A percentile compares a stretch with the other conserved stretches of the same genome.
phyloP scores from a whole-genome alignment of 2,888 invertebrate species.

The Netelia fuscicornis region DNA sequence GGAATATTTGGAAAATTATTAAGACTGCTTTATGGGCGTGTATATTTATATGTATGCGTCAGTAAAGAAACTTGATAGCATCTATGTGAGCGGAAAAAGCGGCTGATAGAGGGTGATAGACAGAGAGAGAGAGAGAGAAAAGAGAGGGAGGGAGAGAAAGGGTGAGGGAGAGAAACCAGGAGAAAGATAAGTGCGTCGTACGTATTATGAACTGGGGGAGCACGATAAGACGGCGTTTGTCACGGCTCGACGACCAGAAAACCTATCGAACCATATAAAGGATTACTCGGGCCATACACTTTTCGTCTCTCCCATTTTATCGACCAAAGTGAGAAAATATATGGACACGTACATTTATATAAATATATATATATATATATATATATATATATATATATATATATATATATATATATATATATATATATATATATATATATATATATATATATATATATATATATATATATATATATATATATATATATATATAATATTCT shows the following conservation, averaged over 20 bases:
- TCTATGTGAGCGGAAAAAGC: background rate
- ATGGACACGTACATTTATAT: background rate
- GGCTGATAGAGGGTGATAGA: background rate
- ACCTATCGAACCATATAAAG: constrained; percentile 54
- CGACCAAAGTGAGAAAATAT: constrained; percentile 23
- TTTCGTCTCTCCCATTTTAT: constrained; percentile 33
- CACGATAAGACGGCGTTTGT: constrained; percentile 70
- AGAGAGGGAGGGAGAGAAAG: background rate
- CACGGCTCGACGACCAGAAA: constrained; percentile 66
- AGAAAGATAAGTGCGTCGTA: constrained; percentile 44
- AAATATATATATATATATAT: background rate
- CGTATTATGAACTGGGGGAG: constrained; percentile 69
- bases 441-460: no score
- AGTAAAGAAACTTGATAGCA: background rate
- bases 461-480: no score
- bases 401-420: no score
- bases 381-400: background rate
- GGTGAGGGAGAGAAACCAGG: background rate
- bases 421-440: no score
- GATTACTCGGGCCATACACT: constrained; percentile 19
- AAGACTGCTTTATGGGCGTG: no score
- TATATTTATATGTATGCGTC: no score
- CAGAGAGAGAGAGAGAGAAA: background rate
- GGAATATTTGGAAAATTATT: no score
- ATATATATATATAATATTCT: no score